Evolutionary conservation across 2,113 vertebrate genomes (phyloP).

Genomic region (Bubo scandiacus): DNA sequence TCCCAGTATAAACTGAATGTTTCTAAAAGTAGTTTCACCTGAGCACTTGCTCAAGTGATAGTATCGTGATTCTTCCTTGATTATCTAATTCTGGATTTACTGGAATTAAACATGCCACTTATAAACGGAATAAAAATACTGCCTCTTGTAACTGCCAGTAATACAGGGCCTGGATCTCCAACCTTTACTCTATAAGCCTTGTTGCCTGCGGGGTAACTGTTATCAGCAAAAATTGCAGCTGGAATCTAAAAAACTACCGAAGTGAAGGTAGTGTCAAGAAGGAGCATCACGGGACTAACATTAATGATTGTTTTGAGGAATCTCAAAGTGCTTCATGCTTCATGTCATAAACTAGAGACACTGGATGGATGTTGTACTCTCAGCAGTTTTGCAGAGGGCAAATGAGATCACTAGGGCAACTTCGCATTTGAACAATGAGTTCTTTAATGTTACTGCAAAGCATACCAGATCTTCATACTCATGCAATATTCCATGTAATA

Average conservation of each 20-base stretch:
- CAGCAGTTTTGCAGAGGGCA: slow-evolving; percentile 14
- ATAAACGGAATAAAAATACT: background rate
- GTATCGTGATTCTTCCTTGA: background rate
- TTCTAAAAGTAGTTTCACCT: background rate
- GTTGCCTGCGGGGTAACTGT: background rate
- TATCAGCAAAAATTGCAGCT: background rate
- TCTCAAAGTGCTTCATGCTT: background rate
- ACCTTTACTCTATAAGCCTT: background rate
- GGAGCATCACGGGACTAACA: fast-evolving
- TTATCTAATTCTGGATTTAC: background rate
- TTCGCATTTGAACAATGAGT: background rate
- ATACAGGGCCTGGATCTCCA: background rate
- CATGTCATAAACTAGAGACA: background rate
- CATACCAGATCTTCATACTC: background rate
- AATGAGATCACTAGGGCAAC: background rate
- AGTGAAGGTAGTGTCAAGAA: background rate
- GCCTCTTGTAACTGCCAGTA: background rate
- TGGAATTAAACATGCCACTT: background rate
- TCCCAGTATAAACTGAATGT: background rate
- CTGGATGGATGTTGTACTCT: background rate
- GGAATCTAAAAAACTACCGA: background rate
- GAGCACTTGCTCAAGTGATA: background rate
- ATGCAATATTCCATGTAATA: background rate
- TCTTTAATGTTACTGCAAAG: background rate
- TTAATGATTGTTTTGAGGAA: background rate